Evolutionary conservation across 2,113 vertebrate genomes (phyloP).

Genomic region (Stegostoma tigrinum): DNA sequence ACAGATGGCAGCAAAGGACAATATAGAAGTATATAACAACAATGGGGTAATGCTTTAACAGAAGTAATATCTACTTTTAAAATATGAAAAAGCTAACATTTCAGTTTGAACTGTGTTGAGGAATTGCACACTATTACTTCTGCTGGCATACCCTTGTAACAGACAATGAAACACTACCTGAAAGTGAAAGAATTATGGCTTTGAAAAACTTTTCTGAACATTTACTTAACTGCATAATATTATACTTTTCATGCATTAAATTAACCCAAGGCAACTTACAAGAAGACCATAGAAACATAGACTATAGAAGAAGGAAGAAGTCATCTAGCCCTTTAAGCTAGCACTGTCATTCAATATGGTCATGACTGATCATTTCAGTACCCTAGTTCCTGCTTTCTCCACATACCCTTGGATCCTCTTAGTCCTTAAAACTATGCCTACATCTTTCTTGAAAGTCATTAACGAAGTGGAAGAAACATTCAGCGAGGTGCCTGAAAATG

Average conservation of each 20-base stretch:
- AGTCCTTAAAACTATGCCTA: no score
- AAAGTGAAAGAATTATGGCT: neutral
- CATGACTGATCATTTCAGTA: no score
- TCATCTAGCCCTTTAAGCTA: no score
- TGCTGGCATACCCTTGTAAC: neutral
- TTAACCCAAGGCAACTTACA: neutral
- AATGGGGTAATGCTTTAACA: neutral
- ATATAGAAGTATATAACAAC: neutral
- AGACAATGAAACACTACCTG: neutral
- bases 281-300: neutral
- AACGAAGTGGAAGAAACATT: neutral
- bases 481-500: neutral
- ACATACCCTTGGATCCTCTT: no score
- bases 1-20: constrained; percentile 24
- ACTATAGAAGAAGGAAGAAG: no score
- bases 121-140: neutral
- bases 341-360: no score
- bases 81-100: neutral
- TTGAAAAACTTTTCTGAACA: neutral
- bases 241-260: neutral
- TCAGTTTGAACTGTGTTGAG: neutral
- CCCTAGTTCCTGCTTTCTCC: no score
- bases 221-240: neutral
- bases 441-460: no score
- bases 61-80: neutral